Evolutionary conservation across 2,797 vertebrate genomes (phyloP), one percentile per base, ranked within the genome.

Genomic region (Dendrocincla tyrannina): DNA sequence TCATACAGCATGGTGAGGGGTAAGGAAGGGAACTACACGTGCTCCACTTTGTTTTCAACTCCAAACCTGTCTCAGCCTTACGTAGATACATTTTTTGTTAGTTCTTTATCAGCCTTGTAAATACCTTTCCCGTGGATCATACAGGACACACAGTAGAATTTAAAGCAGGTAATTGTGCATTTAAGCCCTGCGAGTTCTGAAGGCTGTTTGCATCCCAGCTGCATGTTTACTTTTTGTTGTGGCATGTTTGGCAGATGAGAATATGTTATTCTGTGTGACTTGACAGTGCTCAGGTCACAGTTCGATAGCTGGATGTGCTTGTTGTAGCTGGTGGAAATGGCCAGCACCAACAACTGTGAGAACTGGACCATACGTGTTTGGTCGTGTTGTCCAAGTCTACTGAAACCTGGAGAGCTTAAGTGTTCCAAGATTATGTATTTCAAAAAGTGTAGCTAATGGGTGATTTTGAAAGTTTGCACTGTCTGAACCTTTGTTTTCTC

Each of bases 61-160:
- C 28, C 2, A 16, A 86, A 35, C 69, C n/a, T 67, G 6, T 74
- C 78, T 32, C 47, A 76, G 27, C 58, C 27, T 63, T 32, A 8
- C 0, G 0, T 37, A 16, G 11, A 10, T 10, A 1, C 0, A 0
- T 37, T 66, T 85, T 85, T 49, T 53, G 4, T 88, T 52, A 14
- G 3, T 33, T 30, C 46, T 68, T 68, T 12, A 27, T 53, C 70
- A n/a, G 9, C 8, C 16, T 30, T 69, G 8, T 70, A 59, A 80
- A 30, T 41, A 25, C n/a, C 23, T 76, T 2, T 4, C 42, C 8
- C 15, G 0, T 9, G 7, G 7, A 8, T 52, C 60, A 1, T 28
- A 5, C 10, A 19, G 41, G 49, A 27, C 53, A 35, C 7, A 7
- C 12, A 18, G 0, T 0, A 1, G 6, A 32, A 47, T 75, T 56